Evolutionary conservation across 2,797 vertebrate species (phyloP).

Genomic region (Philypnodon macrostomus): DNA sequence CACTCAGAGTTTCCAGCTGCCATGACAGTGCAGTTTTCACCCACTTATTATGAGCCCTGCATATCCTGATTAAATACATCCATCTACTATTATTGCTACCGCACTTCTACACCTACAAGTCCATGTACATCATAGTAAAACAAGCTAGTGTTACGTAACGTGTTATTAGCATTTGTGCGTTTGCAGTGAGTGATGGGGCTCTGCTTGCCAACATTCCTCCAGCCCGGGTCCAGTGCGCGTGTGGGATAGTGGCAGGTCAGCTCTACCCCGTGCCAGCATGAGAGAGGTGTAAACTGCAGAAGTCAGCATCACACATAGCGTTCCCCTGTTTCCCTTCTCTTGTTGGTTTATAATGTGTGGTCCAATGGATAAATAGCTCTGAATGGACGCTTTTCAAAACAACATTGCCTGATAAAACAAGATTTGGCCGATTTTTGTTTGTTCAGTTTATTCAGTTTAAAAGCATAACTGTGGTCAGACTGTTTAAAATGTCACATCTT

Average conservation of each 20-base stretch:
- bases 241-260: slow-evolving; percentile 39
- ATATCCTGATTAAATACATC: slow-evolving; percentile 12
- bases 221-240: slow-evolving; percentile 17
- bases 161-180: slow-evolving; percentile 29
- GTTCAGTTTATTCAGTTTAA: too few species aligned
- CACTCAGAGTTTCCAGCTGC: neutral
- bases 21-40: slow-evolving; percentile 8
- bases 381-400: too few species aligned
- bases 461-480: too few species aligned
- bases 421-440: too few species aligned
- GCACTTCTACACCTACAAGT: neutral
- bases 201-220: slow-evolving; percentile 38
- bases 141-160: slow-evolving; percentile 41
- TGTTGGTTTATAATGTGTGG: slow-evolving; percentile 7
- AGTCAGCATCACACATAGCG: slow-evolving; percentile 48
- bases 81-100: slow-evolving; percentile 13
- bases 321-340: slow-evolving; percentile 12
- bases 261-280: slow-evolving; percentile 32
- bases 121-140: slow-evolving; percentile 21
- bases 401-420: neutral
- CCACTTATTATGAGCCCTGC: slow-evolving; percentile 6
- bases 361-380: neutral
- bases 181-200: slow-evolving; percentile 32
- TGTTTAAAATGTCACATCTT: too few species aligned
- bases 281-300: slow-evolving; percentile 45